Percentiles rank a stretch among this genome's conserved stretches.
These are phyloP conservation scores for Scopus umbretta DNA, from an alignment of 2,113 vertebrate genomes.

Conservation along the genomic window DNA sequence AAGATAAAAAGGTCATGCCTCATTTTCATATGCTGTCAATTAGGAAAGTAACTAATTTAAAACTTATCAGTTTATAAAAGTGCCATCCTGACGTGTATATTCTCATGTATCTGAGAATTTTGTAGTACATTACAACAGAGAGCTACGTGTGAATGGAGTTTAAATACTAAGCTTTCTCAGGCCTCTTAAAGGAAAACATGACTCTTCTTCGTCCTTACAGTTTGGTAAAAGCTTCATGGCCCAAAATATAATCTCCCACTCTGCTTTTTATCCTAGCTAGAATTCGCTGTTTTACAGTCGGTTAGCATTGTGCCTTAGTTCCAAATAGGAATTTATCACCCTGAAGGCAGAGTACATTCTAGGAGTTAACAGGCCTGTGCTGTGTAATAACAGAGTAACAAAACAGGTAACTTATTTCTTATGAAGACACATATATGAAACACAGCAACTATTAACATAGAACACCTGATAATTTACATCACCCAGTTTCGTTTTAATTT, in stretches of 20 bases:
- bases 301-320: neutral
- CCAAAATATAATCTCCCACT: neutral
- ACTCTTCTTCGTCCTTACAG: neutral
- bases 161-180: slow-evolving; percentile 3
- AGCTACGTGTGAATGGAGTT: neutral
- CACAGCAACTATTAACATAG: neutral
- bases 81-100: neutral
- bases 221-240: neutral
- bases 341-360: slow-evolving; percentile 24
- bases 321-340: neutral
- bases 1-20: slow-evolving; percentile 10
- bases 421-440: neutral
- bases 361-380: neutral
- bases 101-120: neutral
- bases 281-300: neutral
- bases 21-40: neutral
- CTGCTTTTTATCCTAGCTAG: slow-evolving; percentile 6
- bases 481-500: neutral
- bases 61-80: neutral
- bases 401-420: neutral
- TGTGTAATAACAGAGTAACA: neutral
- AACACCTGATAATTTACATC: neutral
- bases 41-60: neutral
- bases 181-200: neutral
- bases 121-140: neutral